Evolutionary conservation across 1,140 invertebrate genomes (phyloP).

Genomic region (Trichonephila inaurata): DNA sequence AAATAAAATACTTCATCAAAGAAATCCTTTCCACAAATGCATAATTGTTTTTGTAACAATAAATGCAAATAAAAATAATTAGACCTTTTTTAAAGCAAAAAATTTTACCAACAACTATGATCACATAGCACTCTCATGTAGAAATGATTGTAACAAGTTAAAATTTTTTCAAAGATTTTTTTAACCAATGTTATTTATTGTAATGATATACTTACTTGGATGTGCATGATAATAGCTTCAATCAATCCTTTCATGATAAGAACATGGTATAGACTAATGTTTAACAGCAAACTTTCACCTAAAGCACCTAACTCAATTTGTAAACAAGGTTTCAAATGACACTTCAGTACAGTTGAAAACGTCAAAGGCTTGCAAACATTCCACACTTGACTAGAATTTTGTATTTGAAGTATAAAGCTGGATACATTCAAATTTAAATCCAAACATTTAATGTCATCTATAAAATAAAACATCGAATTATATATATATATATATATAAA

Average conservation of each 20-base stretch:
- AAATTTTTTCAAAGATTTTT: too few relatives aligned
- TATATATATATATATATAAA: not conserved
- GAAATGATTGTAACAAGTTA: too few relatives aligned
- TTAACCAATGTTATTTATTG: not conserved
- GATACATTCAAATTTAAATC: slow-evolving; percentile 28
- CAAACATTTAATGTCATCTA: slow-evolving; percentile 35
- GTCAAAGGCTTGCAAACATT: slow-evolving; percentile 46
- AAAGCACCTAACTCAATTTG: slow-evolving; percentile 38
- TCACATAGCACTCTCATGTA: too few relatives aligned
- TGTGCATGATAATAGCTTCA: not conserved
- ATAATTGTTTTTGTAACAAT: too few relatives aligned
- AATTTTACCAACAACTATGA: too few relatives aligned
- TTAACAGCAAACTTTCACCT: slow-evolving; percentile 57
- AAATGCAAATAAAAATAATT: too few relatives aligned
- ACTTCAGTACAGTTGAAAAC: slow-evolving; percentile 21
- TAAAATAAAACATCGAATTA: not conserved
- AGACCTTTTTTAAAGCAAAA: too few relatives aligned
- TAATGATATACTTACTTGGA: not conserved
- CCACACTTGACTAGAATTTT: slow-evolving; percentile 16
- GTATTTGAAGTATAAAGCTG: slow-evolving; percentile 14
- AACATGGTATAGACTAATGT: slow-evolving; percentile 40
- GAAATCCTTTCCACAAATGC: too few relatives aligned
- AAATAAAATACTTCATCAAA: too few relatives aligned
- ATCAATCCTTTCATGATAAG: slow-evolving; percentile 31
- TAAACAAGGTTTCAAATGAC: slow-evolving; percentile 49